Percentiles rank a stretch among this genome's conserved stretches.
These are phyloP conservation scores for Pollicipes pollicipes DNA, from an alignment of 1,140 invertebrate genomes.

Conservation along the genomic window DNA sequence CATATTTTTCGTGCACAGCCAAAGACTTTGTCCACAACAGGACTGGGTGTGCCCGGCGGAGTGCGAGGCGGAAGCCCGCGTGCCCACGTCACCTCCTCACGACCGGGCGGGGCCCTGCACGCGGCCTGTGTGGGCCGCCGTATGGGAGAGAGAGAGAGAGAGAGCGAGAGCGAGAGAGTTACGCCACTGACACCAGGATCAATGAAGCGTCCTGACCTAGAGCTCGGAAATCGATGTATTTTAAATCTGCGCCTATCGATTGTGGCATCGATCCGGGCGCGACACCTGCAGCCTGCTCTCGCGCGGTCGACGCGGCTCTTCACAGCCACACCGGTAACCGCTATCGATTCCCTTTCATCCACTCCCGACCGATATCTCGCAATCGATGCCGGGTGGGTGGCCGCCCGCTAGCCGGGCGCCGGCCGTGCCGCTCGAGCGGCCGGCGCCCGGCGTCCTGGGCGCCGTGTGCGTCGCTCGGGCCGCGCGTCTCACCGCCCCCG, in stretches of 20 bases:
- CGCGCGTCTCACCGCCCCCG: background rate
- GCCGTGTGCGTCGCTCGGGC: background rate
- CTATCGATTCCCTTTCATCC: background rate
- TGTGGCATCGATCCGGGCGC: background rate
- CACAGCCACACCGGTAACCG: background rate
- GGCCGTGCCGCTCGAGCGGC: too few species aligned
- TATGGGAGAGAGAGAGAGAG: too few species aligned
- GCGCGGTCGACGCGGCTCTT: background rate
- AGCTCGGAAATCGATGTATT: background rate
- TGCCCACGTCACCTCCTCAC: background rate
- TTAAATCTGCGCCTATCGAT: constrained; percentile 1
- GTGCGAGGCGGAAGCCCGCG: background rate
- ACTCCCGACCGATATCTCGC: background rate
- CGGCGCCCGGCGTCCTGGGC: too few species aligned
- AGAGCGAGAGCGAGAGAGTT: background rate
- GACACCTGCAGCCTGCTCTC: background rate
- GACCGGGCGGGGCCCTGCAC: background rate
- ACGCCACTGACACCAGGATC: background rate
- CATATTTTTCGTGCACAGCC: too few species aligned
- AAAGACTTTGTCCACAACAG: too few species aligned
- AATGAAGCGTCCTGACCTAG: background rate
- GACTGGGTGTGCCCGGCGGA: too few species aligned
- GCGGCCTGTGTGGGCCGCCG: too few species aligned
- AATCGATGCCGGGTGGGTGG: background rate
- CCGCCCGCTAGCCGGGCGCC: too few species aligned